Conservation (phyloP, 2,888 invertebrate genomes). For the Julus scanicus region DNA sequence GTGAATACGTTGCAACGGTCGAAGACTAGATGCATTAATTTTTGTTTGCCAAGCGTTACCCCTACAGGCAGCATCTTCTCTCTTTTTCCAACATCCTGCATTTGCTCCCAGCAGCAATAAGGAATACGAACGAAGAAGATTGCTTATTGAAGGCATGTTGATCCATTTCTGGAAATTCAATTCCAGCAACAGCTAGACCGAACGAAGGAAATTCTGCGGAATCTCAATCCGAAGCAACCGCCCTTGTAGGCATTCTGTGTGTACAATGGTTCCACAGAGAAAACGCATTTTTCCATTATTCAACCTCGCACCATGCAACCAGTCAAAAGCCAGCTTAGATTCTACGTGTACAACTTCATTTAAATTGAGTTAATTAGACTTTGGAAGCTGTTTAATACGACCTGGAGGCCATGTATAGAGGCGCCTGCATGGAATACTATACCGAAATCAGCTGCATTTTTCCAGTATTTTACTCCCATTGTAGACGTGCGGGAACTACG, state of each 20-base stretch:
- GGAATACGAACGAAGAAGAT: background rate
- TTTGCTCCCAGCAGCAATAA: background rate
- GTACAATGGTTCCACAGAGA: background rate
- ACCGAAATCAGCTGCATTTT: background rate
- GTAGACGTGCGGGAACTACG: background rate
- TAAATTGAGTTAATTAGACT: background rate
- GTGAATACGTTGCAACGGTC: background rate
- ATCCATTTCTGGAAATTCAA: slow-evolving; percentile 12
- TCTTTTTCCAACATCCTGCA: background rate
- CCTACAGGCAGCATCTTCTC: background rate
- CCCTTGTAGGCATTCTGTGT: background rate
- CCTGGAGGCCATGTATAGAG: background rate
- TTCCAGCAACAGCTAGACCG: background rate
- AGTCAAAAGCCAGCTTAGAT: background rate
- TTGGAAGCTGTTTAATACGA: background rate
- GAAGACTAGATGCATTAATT: background rate
- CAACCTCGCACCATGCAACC: background rate
- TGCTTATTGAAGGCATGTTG: slow-evolving; percentile 9
- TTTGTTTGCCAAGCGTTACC: background rate
- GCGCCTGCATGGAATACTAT: background rate
- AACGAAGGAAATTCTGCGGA: background rate
- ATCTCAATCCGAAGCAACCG: background rate
- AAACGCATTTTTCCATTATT: background rate
- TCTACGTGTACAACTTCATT: background rate
- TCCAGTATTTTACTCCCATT: background rate